Evolutionary conservation across 2,113 vertebrate genomes (phyloP), one percentile per base, ranked within the genome.

Genomic region (Odontesthes bonariensis): DNA sequence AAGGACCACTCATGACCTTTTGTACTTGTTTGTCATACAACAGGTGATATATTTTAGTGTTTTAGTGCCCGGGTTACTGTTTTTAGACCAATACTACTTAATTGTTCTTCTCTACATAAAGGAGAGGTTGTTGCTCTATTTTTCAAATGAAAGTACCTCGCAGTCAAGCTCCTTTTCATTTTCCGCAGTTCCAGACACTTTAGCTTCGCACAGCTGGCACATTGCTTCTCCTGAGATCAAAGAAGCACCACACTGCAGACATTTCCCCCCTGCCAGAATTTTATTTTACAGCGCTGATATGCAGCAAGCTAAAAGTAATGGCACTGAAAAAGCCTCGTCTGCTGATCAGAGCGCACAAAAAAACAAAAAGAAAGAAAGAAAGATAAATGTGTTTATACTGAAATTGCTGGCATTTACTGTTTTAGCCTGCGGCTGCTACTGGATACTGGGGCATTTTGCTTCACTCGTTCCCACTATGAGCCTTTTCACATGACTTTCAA

Each of bases 261-360:
- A 81, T 86, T 83, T 77, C 69, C 62, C 53, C 64, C 51, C 59
- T 87, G 84, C 79, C 72, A 83, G 70, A 90, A 79, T 83, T 78
- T 72, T 82, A 81, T 89, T 88, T 90, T 79, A 84, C 83, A 88
- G 80, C 86, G 76, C 58, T 81, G 81, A 74, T 85, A 74, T 69
- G 67, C 70, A 71, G 75, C 79, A 76, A 66, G 5, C 57, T 80
- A 61, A 77, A 82, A 75, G 66, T 52, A 62, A 68, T 68, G 74
- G 44, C 33, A 47, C 44, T 57, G 62, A 75, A 81, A 76, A 42
- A 20, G 64, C 73, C 75, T 86, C 77, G 63, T 75, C 66, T 86
- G 88, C 90, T 83, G 66, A 84, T 81, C 68, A 72, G 68, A 72
- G 74, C 46, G 66, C 57, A 73, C 49, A 47, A 56, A 38, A 35